Base-by-base conservation (phyloP, 2,888 invertebrate genomes). In the Spodoptera picta region DNA sequence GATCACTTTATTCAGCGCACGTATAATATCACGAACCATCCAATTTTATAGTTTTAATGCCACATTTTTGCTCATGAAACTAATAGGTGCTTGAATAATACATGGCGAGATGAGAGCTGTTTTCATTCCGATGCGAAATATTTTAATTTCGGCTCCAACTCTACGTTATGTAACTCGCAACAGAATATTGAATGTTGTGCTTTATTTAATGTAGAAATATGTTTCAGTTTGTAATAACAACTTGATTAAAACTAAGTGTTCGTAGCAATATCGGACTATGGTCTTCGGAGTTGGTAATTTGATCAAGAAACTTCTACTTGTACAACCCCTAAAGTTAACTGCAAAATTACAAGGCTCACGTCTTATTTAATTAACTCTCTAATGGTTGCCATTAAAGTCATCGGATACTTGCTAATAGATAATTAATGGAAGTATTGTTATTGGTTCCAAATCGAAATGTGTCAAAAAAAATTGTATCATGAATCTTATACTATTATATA, bases 41-140 rank as follows among this genome's bases (percentile, higher is more conserved):
- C 56, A 52, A 23, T 59, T 65, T 47, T 55, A 54, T 60, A 57
- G 51, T 73, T 75, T 48, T 44, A 61, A 57, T 42, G 54, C 24
- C n/a, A 27, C 23, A 60, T 65, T 65, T 62, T 65, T 43, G 46
- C 42, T 46, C 43, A 46, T 47, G 43, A 42, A 57, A 57, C 36
- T 51, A 49, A 19, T 41, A 48, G 50, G 50, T 41, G 41, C 19
- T 47, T 51, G 52, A 63, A 66, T 61, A 63, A 48, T 50, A 73
- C 52, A 61, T 59, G 12, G 19, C 0, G 42, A 56, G 14, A 73
- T 53, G 47, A 42, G 54, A 19, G 36, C 47, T 46, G n/a, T 44
- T 51, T 60, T 43, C 42, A 46, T 48, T 9, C 1, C 5, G 36
- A 47, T 44, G 41, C 12, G 11, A 50, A 43, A 24, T 31, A 50